Evolutionary conservation across 2,888 invertebrate genomes (phyloP).

Genomic region (Alentia gelatinosa): DNA sequence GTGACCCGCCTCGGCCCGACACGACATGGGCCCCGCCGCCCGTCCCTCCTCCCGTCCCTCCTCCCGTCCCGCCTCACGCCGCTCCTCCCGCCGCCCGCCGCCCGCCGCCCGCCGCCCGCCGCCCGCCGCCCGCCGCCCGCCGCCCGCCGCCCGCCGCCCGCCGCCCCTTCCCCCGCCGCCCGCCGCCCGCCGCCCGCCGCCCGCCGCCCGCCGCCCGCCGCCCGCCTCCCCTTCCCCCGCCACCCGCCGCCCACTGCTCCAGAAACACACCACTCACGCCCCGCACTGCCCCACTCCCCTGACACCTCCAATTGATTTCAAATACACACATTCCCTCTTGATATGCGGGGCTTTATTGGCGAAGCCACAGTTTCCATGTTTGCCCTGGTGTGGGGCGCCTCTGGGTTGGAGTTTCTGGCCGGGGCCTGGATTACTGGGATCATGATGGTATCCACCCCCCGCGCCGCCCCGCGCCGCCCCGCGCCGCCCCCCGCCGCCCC

Average conservation of each 20-base stretch:
- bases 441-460: not conserved
- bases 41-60: not conserved
- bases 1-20: not conserved
- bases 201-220: not conserved
- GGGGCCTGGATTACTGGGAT: no score
- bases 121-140: not conserved
- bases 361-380: slow-evolving; percentile 10
- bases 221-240: not conserved
- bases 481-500: no score
- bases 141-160: not conserved
- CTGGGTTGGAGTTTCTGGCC: not conserved
- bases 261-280: not conserved
- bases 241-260: not conserved
- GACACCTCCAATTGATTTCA: slow-evolving; percentile 34
- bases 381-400: not conserved
- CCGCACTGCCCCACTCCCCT: not conserved
- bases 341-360: not conserved
- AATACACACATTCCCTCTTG: slow-evolving; percentile 26
- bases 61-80: not conserved
- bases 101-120: not conserved
- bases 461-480: no score
- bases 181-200: not conserved
- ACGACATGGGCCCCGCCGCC: not conserved
- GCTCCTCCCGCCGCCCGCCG: not conserved
- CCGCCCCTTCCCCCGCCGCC: not conserved